Evolutionary conservation across 2,888 invertebrate genomes (phyloP), one percentile per base, ranked within the genome.

Genomic region (Tinea pellionella): DNA sequence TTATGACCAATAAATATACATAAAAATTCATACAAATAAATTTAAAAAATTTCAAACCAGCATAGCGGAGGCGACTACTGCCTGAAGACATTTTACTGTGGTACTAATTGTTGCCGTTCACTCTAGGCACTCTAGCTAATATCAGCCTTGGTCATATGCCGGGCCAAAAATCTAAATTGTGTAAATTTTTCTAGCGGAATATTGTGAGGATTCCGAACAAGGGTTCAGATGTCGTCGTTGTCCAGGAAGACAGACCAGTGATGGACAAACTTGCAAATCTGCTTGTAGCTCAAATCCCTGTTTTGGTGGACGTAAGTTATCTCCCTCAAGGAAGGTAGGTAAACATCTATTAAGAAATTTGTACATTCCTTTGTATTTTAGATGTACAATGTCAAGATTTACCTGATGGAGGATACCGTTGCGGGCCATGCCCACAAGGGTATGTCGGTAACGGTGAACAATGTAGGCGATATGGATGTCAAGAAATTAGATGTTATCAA

Each of bases 351-450:
- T 24, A 9, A 4, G 6, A 2, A 42, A 42, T 42, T 4, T 4
- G n/a, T 42, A 3, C n/a, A n/a, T n/a, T n/a, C n/a, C n/a, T n/a
- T n/a, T n/a, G n/a, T 24, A 24, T 60, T 62, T 3, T 43, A 84
- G 86, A 78, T 63, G 86, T 87, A 0, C 69, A 63, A 42, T 87
- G 86, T 42, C 73, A 74, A 61, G 84, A 85, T 47, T 61, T 73
- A 37, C 65, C 81, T 0, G 81, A 83, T 51, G 86, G 86, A 0
- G 67, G 67, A 13, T 57, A 93, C 80, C 90, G 92, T 63, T 98
- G 98, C 72, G 94, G 93, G 0, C 80, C 92, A 0, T 98, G 97
- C 72, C 97, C 97, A 0, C 77, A 92, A 1, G 97, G 97, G 19
- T 97, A 89, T 75, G 91, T 90, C 0, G 95, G 96, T 63, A 88